phyloP scores from a whole-genome alignment of 2,888 invertebrate species.

The Thyatira batis region DNA sequence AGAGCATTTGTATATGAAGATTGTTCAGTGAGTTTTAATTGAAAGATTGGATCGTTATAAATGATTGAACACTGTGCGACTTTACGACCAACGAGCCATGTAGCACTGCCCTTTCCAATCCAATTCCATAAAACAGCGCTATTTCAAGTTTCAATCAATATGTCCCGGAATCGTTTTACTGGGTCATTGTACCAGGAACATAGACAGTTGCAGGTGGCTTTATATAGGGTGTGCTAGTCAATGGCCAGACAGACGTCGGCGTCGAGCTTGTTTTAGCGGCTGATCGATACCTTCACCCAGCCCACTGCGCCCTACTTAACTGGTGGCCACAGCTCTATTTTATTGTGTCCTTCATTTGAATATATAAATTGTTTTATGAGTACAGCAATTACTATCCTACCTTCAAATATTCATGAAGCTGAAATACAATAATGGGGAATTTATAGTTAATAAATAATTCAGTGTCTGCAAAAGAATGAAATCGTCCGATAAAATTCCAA shows the following conservation, averaged over 20 bases:
- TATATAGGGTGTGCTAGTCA: conserved; percentile 56
- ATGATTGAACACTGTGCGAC: background rate
- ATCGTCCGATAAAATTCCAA: conserved; percentile 31
- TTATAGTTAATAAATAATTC: conserved; percentile 34
- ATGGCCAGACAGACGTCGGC: conserved; percentile 63
- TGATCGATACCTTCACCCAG: conserved; percentile 71
- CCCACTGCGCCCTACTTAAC: conserved; percentile 71
- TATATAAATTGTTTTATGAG: conserved; percentile 47
- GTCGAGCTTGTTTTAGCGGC: conserved; percentile 68
- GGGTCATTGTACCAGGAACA: conserved; percentile 68
- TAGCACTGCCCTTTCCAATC: conserved; percentile 38
- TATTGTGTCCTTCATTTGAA: conserved; percentile 57
- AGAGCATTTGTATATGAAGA: conserved; percentile 8
- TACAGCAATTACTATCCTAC: conserved; percentile 22
- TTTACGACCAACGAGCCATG: background rate
- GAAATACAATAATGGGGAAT: conserved; percentile 29
- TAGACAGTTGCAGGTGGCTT: conserved; percentile 56
- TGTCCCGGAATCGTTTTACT: conserved; percentile 60
- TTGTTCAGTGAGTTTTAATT: background rate
- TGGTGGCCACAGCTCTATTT: conserved; percentile 63
- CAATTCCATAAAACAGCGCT: conserved; percentile 54
- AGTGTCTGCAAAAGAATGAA: conserved; percentile 30
- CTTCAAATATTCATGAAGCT: conserved; percentile 24
- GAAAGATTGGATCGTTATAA: background rate
- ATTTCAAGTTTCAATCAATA: conserved; percentile 64